Evolutionary conservation across 1,140 invertebrate species (phyloP), one percentile per base, ranked within the genome.

Genomic region (Aradophagus sp.): DNA sequence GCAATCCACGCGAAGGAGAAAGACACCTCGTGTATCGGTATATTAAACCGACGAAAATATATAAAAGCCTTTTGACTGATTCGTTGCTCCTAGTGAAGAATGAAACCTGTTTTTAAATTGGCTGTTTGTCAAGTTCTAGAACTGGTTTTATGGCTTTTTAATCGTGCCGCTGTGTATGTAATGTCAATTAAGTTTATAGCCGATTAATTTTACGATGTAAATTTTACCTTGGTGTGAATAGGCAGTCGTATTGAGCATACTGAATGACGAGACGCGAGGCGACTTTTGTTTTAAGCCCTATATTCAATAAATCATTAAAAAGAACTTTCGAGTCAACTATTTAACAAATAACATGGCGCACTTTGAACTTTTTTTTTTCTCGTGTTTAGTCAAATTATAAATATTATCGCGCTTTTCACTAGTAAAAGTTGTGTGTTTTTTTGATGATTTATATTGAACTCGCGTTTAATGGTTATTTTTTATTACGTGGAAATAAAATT

Each of bases 191-290:
- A 63, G 62, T 73, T 73, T 73, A 73, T 73, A 67, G 62, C 70
- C 70, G 70, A 73, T 73, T 73, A 73, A 73, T 73, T 73, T 73
- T 65, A 73, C 53, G 58, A 68, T 73, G 63, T 73, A 68, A 73
- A 73, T 63, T 67, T 63, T 20, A 34, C 29, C 17, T n/a, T 39
- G 62, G 61, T 66, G 62, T 66, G 70, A 67, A 73, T 62, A 38
- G 50, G 34, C 36, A 72, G 34, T 66, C 59, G 42, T 56, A 55
- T 69, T 48, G 50, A 69, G 62, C 26, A 62, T 48, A 69, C 44
- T 56, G 56, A 62, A 69, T 32, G 35, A 61, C 42, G 29, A 50
- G 34, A 7, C 31, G 20, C 29, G 47, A 2, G 34, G 52, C 62
- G 17, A 67, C 56, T 29, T 66, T 42, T 27, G 42, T 5, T 36